Base-by-base conservation (phyloP, 2,797 vertebrate genomes). In the Pseudocheirus occidentalis region DNA sequence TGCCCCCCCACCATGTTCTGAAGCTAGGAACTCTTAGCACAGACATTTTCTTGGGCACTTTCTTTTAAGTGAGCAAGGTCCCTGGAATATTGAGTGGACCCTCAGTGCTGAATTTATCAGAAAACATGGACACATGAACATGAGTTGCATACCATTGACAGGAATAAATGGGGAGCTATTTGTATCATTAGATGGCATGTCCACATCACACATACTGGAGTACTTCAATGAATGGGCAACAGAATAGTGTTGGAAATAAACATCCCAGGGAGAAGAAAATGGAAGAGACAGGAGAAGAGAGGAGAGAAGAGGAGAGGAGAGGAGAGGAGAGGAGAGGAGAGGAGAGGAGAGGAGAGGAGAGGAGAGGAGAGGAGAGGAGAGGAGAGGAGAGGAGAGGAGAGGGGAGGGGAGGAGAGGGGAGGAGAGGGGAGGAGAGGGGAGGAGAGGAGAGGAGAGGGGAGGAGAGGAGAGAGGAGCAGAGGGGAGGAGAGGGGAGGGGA, bases 1-100 rank as follows among this genome's bases (percentile, higher is more conserved):
- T 91, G 54, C 55, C 16, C 66, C 5, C 0, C 16, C 66, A 90
- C 81, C 90, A 0, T 95, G 28, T 92, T 81, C n/a, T 89, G 87
- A 95, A 27, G 92, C 90, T 93, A 54, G 95, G 94, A 95, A 27
- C 40, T 50, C 73, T 81, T 59, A 73, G 55, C 40, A 91, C 34
- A 90, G 11, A 27, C 1, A 90, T 58, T 95, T 92, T 56, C 34
- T 14, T 87, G 13, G 95, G 57, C 21, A 1, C 40, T 40, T 81
- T 73, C 21, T 46, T 46, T 40, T 5, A 24, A 40, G 66, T 24
- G 66, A 46, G 18, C n/a, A 40, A 34, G 31, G 9, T 34, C 13
- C 59, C 59, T 34, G 58, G 13, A 11, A 81, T n/a, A 73, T 21
- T 73, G 66, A 40, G 7, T 73, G 66, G n/a, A 73, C 66, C 34